Base-by-base conservation (phyloP, 2,888 invertebrate genomes). In the Brachyopa scutellaris region DNA sequence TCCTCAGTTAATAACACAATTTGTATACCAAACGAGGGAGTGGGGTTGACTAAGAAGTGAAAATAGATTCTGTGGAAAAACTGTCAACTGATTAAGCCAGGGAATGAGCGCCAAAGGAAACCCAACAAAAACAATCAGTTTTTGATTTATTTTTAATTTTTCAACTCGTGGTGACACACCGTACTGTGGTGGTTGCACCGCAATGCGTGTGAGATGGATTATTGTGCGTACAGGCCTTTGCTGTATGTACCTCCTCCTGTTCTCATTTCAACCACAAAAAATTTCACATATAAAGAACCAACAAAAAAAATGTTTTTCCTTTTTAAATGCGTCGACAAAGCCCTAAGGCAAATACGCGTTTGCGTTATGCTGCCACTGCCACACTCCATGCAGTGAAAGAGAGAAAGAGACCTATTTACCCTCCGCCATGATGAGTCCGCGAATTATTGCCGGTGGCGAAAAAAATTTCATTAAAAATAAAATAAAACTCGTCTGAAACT, bases 401-500 rank as follows among this genome's bases (percentile, higher is more conserved):
- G 49, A 19, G 45, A 21, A 45, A n/a, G 49, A 62, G 45, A 62
- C 73, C 73, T 73, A 55, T 55, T 73, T 73, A 73, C 73, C 73
- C 53, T 73, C 36, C 45, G 36, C 36, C 38, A 13, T 73, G 62
- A 73, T 73, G 62, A 64, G 53, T 64, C 26, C 53, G 73, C 55
- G 55, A 36, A 53, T n/a, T 11, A n/a, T 47, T 55, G 73, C 73
- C 62, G 55, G 19, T 64, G 62, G 73, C 62, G 45, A 38, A 73
- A 64, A 61, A 47, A 51, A 38, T 19, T 73, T 73, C 55, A 73
- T 73, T 73, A 73, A 73, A 73, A 73, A 70, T 47, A 38, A 70
- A 61, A 70, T 51, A 64, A 40, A 21, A 40, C 6, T 33, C 8
- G 1, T 36, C 11, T 15, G 13, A 7, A 38, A 19, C 15, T 33